Evolutionary conservation across 1,140 invertebrate genomes (phyloP).

Genomic region (Camponotus floridanus): DNA sequence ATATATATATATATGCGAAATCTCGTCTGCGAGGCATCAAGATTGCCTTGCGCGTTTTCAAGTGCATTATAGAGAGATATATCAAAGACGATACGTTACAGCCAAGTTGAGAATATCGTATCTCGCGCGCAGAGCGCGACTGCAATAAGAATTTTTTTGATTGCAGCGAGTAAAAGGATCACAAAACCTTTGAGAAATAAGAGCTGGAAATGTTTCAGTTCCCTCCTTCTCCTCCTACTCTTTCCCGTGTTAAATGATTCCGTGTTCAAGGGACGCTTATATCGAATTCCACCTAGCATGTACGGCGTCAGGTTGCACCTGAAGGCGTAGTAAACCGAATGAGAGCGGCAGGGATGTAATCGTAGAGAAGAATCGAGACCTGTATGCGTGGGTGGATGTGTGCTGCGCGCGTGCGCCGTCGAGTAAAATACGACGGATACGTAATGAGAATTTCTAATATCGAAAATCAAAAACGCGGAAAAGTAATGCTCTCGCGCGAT

Average conservation of each 20-base stretch:
- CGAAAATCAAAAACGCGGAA: slow-evolving; percentile 55
- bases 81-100: slow-evolving; percentile 48
- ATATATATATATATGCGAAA: background rate
- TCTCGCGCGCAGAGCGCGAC: slow-evolving; percentile 19
- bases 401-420: slow-evolving; percentile 8
- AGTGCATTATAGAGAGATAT: slow-evolving; percentile 41
- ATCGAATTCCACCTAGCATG: slow-evolving; percentile 62
- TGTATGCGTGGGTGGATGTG: background rate
- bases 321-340: slow-evolving; percentile 61
- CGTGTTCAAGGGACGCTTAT: slow-evolving; percentile 62
- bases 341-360: slow-evolving; percentile 51
- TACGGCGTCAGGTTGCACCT: slow-evolving; percentile 62
- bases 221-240: background rate
- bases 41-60: slow-evolving; percentile 28
- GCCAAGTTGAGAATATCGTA: slow-evolving; percentile 13
- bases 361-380: slow-evolving; percentile 30
- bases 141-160: slow-evolving; percentile 6
- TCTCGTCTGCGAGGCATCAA: slow-evolving; percentile 36
- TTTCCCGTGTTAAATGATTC: slow-evolving; percentile 54
- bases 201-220: slow-evolving; percentile 59
- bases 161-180: slow-evolving; percentile 36
- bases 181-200: slow-evolving; percentile 55
- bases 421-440: slow-evolving; percentile 54
- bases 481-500: slow-evolving; percentile 35
- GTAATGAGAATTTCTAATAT: slow-evolving; percentile 62